Base-by-base conservation (phyloP, 2,888 invertebrate genomes). In the Masnerella sp. region DNA sequence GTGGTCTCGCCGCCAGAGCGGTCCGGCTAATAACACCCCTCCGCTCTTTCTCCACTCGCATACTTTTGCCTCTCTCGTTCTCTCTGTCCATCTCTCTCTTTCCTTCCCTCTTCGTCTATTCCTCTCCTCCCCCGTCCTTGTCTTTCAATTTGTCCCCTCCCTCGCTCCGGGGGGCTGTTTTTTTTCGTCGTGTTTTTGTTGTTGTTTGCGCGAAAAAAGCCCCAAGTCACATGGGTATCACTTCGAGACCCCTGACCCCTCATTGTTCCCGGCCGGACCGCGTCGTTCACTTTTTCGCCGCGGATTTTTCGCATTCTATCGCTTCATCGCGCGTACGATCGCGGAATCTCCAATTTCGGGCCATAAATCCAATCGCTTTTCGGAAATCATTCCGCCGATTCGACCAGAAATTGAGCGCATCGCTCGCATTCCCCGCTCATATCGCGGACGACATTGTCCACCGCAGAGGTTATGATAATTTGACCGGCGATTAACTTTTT, bases 1-100 rank as follows among this genome's bases (percentile, higher is more conserved):
- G 84, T 84, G 84, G 84, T 83, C 84, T 80, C 81, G 84, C 83
- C 84, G 82, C 81, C 84, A 83, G 84, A 80, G 81, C 79, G 81
- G 80, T 80, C 83, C 83, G 82, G 81, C 84, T 84, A 84, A 84
- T 84, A 84, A 84, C 84, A 82, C 80, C 81, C 80, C 80, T 77
- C 74, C 74, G 69, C 58, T 62, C 70, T 68, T 58, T 59, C 38
- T n/a, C 59, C 72, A 58, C 72, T 56, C 51, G 56, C 65, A 42
- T 62, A 42, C 67, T 68, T 70, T 74, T 58, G 76, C 75, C 64
- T 74, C 40, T 61, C 68, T 61, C 49, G 49, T 67, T 34, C 54
- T 61, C 68, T 11, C 22, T 15, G n/a, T n/a, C n/a, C n/a, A n/a
- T n/a, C n/a, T n/a, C 61, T 59, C 51, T 70, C 75, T 67, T 71